Evolutionary conservation across 2,113 vertebrate genomes (phyloP).

Genomic region (Podarcis raffonei): DNA sequence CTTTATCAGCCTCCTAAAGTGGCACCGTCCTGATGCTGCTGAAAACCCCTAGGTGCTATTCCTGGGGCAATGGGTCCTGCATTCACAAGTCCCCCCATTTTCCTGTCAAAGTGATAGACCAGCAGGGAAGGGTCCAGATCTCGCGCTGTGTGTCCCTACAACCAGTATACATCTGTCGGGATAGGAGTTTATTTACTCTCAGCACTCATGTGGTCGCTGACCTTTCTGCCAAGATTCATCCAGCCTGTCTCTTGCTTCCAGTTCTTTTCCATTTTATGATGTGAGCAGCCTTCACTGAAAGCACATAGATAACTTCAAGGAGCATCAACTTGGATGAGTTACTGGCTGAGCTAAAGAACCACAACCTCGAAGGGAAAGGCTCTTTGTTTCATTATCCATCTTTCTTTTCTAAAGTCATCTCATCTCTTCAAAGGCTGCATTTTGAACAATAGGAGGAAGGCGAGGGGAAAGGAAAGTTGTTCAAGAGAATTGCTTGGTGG

Average conservation of each 20-base stretch:
- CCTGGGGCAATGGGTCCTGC: neutral
- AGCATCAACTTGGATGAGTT: neutral
- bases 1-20: no score
- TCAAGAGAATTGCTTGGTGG: neutral
- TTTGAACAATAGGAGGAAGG: neutral
- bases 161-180: neutral
- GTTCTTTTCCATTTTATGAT: neutral
- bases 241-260: neutral
- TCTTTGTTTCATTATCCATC: neutral
- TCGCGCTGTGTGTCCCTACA: neutral
- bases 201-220: neutral
- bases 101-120: neutral
- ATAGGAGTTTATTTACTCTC: neutral
- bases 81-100: neutral
- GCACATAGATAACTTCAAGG: neutral
- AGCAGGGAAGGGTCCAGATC: neutral
- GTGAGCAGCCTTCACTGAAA: neutral
- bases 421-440: neutral
- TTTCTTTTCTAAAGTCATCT: neutral
- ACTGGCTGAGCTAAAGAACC: neutral
- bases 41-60: neutral
- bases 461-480: neutral
- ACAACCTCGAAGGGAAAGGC: neutral
- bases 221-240: slow-evolving; percentile 9
- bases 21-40: neutral